A percentile compares a stretch with the other conserved stretches of the same genome.
These are phyloP conservation scores for Drosophila jambulina DNA, from an alignment of 1,140 invertebrate species.

Conservation along the genomic window DNA sequence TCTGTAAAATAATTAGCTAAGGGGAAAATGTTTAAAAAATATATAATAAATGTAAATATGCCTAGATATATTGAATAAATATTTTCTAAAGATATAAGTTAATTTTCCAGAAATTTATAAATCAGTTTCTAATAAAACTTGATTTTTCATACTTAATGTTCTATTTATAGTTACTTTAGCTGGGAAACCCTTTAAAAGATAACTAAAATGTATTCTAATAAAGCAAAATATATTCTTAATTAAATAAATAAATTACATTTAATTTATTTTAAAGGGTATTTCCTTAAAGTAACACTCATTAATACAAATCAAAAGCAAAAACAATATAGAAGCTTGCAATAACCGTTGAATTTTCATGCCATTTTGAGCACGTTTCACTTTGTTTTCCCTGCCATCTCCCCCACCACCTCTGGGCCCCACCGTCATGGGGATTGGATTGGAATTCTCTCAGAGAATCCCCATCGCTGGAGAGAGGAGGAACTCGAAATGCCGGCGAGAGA, in stretches of 20 bases:
- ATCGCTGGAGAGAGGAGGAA: constrained; percentile 1
- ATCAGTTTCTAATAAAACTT: background rate
- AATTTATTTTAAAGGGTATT: background rate
- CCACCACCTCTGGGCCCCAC: background rate
- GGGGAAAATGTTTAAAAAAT: background rate
- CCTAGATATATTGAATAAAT: no score
- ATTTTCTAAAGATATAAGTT: fast-evolving
- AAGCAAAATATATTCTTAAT: background rate
- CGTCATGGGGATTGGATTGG: background rate
- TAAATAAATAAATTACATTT: no score
- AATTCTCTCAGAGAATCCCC: constrained; percentile 10
- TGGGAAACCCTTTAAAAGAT: fast-evolving
- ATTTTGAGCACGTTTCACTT: constrained; percentile 3
- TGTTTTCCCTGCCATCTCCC: background rate
- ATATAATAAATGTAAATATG: no score
- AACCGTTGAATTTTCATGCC: constrained; percentile 1
- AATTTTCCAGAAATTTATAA: background rate
- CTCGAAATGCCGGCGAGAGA: background rate
- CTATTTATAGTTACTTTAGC: background rate
- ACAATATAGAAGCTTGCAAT: background rate
- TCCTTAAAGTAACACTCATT: no score
- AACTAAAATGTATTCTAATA: background rate
- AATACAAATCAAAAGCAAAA: background rate
- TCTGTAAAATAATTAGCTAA: background rate
- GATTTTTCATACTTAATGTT: background rate